These are phyloP conservation scores for Dendrolimus houi DNA, from an alignment of 2,888 invertebrate species.

Conservation along the genomic window DNA sequence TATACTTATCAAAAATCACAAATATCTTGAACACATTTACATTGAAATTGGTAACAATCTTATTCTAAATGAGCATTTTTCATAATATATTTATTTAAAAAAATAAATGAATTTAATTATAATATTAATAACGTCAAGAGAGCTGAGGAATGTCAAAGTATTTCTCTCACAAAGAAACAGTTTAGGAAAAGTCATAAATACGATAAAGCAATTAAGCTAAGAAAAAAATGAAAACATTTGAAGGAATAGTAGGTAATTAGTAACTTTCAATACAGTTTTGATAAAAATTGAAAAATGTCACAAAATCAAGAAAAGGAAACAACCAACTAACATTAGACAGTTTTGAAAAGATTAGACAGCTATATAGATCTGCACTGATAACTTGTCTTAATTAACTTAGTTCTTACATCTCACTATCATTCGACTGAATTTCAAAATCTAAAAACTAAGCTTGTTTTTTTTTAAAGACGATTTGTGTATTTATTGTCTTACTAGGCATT, in stretches of 20 bases:
- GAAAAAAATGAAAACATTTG: neutral
- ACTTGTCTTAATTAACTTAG: too few relatives aligned
- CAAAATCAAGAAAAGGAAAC: too few relatives aligned
- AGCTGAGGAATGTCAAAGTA: neutral
- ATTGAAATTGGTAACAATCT: conserved; percentile 3
- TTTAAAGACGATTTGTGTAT: too few relatives aligned
- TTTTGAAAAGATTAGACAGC: too few relatives aligned
- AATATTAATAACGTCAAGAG: neutral
- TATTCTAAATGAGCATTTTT: neutral
- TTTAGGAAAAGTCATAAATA: neutral
- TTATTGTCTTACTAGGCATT: too few relatives aligned
- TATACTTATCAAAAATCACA: conserved; percentile 1
- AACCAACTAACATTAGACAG: too few relatives aligned
- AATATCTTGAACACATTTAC: conserved; percentile 5
- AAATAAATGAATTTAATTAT: neutral
- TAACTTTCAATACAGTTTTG: too few relatives aligned
- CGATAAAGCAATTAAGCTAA: neutral
- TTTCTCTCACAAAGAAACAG: neutral
- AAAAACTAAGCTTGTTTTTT: too few relatives aligned
- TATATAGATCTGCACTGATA: too few relatives aligned
- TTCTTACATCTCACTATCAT: too few relatives aligned
- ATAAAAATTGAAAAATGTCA: too few relatives aligned
- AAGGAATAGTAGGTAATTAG: neutral
- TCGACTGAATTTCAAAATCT: too few relatives aligned
- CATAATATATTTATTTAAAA: neutral